A percentile compares a stretch with the other conserved stretches of the same genome.
phyloP scores from a whole-genome alignment of 1,140 invertebrate species.

The Musca domestica region DNA sequence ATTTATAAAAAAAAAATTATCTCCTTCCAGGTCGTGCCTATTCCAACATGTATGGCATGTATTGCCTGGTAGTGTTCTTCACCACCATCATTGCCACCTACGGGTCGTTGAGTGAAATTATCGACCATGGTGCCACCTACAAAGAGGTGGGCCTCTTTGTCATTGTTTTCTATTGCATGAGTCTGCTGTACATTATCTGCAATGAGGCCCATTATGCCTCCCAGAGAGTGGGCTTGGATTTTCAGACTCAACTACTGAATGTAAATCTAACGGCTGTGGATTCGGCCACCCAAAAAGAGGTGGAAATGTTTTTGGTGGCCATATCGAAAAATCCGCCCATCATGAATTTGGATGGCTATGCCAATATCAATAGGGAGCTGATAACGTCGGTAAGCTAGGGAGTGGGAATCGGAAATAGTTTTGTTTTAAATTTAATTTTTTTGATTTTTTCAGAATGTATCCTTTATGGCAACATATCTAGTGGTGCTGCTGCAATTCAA shows the following conservation, averaged over 20 bases:
- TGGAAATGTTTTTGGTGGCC: slow-evolving; percentile 70
- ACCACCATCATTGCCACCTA: slow-evolving; percentile 68
- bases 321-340: slow-evolving; percentile 69
- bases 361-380: slow-evolving; percentile 66
- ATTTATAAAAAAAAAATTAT: not conserved
- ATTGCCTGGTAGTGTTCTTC: slow-evolving; percentile 67
- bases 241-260: slow-evolving; percentile 63
- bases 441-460: slow-evolving; percentile 57
- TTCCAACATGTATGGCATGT: slow-evolving; percentile 70
- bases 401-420: too few species aligned
- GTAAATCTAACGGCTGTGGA: slow-evolving; percentile 64
- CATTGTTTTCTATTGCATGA: slow-evolving; percentile 67
- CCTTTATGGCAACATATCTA: slow-evolving; percentile 66
- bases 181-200: slow-evolving; percentile 65
- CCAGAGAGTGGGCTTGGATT: slow-evolving; percentile 64
- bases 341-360: slow-evolving; percentile 69
- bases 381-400: slow-evolving; percentile 60
- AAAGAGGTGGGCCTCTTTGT: slow-evolving; percentile 68
- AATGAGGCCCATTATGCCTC: slow-evolving; percentile 68
- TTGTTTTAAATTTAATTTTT: not conserved
- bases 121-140: slow-evolving; percentile 66
- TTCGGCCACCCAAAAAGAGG: slow-evolving; percentile 62
- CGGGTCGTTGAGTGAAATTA: slow-evolving; percentile 65
- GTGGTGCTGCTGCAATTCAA: slow-evolving; percentile 69
- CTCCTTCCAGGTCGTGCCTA: slow-evolving; percentile 59